Evolutionary conservation across 2,113 vertebrate genomes (phyloP), one percentile per base, ranked within the genome.

Genomic region (Hippocampus abdominalis): DNA sequence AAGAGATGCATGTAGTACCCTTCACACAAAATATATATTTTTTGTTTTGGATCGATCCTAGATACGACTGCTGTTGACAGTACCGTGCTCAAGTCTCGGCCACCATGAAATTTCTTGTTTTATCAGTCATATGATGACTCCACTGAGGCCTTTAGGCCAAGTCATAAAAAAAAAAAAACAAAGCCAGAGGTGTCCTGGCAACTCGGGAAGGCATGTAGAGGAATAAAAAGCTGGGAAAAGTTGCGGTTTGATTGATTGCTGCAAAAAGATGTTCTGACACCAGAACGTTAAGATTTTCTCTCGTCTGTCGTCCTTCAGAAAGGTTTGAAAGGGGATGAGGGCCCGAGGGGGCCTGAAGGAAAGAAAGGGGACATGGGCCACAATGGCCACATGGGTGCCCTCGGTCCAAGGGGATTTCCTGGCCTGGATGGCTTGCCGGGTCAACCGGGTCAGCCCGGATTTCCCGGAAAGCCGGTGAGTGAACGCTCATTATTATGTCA

Each of bases 401-500:
- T 73, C 8, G 92, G 92, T 21, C 84, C 86, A 20, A 81, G 91
- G 49, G 92, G 92, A 42, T 85, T 82, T 72, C 73, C 86, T 0
- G 92, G 91, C 16, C 85, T 87, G 40, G 89, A 93, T 3, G 91
- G 92, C 40, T 70, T 84, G 73, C 89, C 89, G 0, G 92, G 92
- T 16, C 87, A 87, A 66, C 88, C 91, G 0, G 92, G 92, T 1
- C 81, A 86, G 42, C 90, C 91, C 9, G 92, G 92, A 60, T 85
- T 86, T 81, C 91, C 91, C 9, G 92, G 92, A 23, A 92, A 92
- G 82, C 92, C 91, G 44, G 92, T 92, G 71, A 90, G 91, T 86
- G 20, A 39, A 67, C 63, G 0, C 1, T n/a, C 16, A 39, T 71
- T 12, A 39, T 57, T 51, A 5, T 78, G 16, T 27, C 2, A 57